A percentile compares a stretch with the other conserved stretches of the same genome.
These are phyloP conservation scores for Strix aluco DNA, from an alignment of 2,113 vertebrate genomes.

Conservation along the genomic window DNA sequence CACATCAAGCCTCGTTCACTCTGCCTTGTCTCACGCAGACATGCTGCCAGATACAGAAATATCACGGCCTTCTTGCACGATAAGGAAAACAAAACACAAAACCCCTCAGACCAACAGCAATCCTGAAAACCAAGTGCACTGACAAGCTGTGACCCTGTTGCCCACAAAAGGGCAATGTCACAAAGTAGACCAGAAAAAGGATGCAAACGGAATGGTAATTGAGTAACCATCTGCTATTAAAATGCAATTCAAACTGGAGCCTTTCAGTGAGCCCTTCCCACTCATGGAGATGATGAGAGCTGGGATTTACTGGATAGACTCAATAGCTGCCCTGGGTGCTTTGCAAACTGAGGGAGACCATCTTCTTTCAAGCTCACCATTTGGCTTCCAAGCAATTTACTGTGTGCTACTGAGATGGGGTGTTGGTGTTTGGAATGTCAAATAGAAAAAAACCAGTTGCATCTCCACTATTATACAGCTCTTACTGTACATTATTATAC, in stretches of 20 bases:
- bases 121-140: not conserved
- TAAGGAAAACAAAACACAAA: not conserved
- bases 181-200: not conserved
- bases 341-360: not conserved
- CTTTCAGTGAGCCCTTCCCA: not conserved
- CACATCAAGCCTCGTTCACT: constrained; percentile 45
- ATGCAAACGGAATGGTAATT: constrained; percentile 1
- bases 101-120: not conserved
- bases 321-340: not conserved
- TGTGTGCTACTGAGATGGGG: not conserved
- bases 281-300: not conserved
- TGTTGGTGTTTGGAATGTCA: not conserved
- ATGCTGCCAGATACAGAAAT: constrained; percentile 35
- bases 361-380: not conserved
- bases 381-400: not conserved
- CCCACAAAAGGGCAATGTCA: not conserved
- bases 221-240: constrained; percentile 3
- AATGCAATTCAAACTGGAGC: not conserved
- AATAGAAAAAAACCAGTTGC: not conserved
- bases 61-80: not conserved
- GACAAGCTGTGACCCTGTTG: not conserved
- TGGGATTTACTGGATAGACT: not conserved
- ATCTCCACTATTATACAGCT: not conserved
- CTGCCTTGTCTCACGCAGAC: constrained; percentile 50
- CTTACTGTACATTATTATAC: accelerated